These are phyloP conservation scores for Orthosia incerta DNA, from an alignment of 2,888 invertebrate species.

Conservation along the genomic window DNA sequence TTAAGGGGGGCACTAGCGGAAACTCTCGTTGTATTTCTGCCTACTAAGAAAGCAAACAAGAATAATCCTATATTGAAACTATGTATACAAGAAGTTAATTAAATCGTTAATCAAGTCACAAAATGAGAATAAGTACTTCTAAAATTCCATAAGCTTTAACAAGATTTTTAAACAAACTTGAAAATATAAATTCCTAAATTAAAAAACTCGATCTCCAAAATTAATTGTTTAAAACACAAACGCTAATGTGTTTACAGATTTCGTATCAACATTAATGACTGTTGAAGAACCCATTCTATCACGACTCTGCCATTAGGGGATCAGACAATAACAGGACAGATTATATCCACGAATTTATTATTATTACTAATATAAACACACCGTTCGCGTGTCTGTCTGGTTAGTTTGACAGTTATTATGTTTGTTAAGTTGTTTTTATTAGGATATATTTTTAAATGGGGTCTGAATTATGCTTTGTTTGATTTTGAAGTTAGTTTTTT, in stretches of 20 bases:
- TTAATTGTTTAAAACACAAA: conserved; percentile 50
- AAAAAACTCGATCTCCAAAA: conserved; percentile 31
- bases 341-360: conserved; percentile 83
- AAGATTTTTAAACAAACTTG: background rate
- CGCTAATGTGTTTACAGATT: conserved; percentile 61
- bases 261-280: conserved; percentile 68
- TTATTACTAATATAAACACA: conserved; percentile 80
- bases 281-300: conserved; percentile 78
- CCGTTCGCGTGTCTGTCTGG: conserved; percentile 76
- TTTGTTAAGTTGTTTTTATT: conserved; percentile 47
- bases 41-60: background rate
- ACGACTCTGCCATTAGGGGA: conserved; percentile 83
- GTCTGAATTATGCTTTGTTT: background rate
- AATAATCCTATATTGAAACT: background rate
- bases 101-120: too few species aligned
- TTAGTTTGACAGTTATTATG: conserved; percentile 61
- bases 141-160: background rate
- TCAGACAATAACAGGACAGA: conserved; percentile 83
- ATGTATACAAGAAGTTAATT: too few species aligned
- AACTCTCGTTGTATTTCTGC: too few species aligned
- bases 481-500: background rate
- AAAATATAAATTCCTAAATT: background rate
- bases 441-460: conserved; percentile 15
- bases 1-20: background rate
- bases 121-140: background rate